phyloP scores from a whole-genome alignment of 2,113 vertebrate genomes.

The Campylomormyrus tamandua region DNA sequence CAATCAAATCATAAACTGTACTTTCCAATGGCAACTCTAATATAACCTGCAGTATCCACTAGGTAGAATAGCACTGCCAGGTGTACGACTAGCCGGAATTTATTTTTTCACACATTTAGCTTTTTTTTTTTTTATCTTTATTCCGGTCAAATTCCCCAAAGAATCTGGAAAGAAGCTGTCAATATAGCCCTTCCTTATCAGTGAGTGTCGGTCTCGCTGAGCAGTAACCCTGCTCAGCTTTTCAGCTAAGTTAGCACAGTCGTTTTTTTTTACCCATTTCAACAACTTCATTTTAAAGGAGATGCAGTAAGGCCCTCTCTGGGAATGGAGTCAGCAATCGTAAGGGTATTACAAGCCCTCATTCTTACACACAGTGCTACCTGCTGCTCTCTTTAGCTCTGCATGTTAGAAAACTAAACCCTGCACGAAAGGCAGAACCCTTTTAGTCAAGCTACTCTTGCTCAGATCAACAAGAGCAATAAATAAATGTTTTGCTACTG shows the following conservation, averaged over 20 bases:
- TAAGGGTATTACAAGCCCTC: neutral
- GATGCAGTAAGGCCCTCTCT: neutral
- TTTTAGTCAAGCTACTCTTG: neutral
- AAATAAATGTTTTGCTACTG: neutral
- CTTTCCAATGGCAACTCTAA: neutral
- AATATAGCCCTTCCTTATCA: neutral
- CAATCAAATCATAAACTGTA: neutral
- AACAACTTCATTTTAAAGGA: neutral
- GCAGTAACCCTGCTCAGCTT: neutral
- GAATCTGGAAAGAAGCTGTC: neutral
- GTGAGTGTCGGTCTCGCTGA: neutral
- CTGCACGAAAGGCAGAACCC: neutral
- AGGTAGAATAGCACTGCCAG: neutral
- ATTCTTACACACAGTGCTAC: neutral
- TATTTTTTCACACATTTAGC: neutral
- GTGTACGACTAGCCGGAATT: neutral
- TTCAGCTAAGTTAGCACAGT: neutral
- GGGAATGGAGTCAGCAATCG: neutral
- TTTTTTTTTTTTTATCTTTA: neutral
- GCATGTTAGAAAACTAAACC: neutral
- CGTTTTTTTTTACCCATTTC: neutral
- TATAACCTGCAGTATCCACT: neutral
- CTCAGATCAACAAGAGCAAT: neutral
- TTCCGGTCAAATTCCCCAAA: neutral
- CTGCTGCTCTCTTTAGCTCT: neutral